Evolutionary conservation across 2,888 invertebrate genomes (phyloP).

Genomic region (Spatulosminthurus flaviceps): DNA sequence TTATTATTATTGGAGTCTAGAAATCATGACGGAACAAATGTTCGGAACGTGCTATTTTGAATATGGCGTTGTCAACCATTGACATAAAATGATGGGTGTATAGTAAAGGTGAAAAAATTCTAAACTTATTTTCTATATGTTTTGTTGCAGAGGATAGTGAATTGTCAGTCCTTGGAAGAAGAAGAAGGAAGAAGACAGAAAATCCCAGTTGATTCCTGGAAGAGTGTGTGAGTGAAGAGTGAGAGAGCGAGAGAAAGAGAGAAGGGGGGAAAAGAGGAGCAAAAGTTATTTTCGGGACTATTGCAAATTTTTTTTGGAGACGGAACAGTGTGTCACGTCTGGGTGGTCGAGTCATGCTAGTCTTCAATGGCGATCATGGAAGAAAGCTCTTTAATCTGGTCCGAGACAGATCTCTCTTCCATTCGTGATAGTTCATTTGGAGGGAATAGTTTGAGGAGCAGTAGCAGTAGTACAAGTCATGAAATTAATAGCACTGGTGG

Average conservation of each 20-base stretch:
- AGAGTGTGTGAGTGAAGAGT: not conserved
- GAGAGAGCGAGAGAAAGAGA: not conserved
- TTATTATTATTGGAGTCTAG: too few species aligned
- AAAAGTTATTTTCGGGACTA: not conserved
- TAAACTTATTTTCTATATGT: too few species aligned
- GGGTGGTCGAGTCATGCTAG: constrained; percentile 5
- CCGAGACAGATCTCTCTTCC: constrained; percentile 16
- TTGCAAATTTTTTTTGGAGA: not conserved
- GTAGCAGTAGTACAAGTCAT: constrained; percentile 24
- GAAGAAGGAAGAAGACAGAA: not conserved
- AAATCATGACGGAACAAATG: too few species aligned
- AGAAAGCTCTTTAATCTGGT: constrained; percentile 3
- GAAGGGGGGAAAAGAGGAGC: not conserved
- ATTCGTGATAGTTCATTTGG: constrained; percentile 12
- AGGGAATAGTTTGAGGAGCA: constrained; percentile 1
- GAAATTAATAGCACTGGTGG: not conserved
- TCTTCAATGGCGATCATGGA: not conserved
- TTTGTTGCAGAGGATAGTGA: too few species aligned
- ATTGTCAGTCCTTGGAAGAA: too few species aligned
- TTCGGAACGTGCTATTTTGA: too few species aligned
- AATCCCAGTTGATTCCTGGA: not conserved
- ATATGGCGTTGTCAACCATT: too few species aligned
- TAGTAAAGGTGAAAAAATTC: too few species aligned
- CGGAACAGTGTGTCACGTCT: not conserved
- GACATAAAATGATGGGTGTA: too few species aligned